A percentile compares a stretch with the other conserved stretches of the same genome.
Conservation (phyloP, 1,140 invertebrate species). For the Linepithema humile region DNA sequence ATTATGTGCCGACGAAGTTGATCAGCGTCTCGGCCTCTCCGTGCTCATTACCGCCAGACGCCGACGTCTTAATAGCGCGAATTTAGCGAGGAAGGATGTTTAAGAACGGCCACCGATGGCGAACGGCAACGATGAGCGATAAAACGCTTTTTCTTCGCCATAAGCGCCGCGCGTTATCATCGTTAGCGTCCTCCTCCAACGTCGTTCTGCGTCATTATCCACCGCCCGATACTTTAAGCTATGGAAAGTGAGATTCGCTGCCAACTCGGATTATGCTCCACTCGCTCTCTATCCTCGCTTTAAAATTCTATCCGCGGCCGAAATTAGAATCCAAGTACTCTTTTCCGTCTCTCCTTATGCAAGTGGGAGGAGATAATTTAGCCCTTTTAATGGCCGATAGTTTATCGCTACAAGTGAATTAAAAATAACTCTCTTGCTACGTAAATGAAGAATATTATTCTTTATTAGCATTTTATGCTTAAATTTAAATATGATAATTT, state of each 20-base stretch:
- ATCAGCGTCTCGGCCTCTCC: conserved; percentile 20
- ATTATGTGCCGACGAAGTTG: conserved; percentile 38
- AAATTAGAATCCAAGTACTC: conserved; percentile 10
- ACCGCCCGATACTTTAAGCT: conserved; percentile 32
- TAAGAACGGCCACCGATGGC: background rate
- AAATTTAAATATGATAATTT: background rate
- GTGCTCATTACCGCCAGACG: conserved; percentile 59
- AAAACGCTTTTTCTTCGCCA: conserved; percentile 46
- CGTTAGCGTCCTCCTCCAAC: conserved; percentile 41
- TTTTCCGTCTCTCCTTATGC: background rate
- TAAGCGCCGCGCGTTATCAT: conserved; percentile 40
- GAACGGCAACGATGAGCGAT: conserved; percentile 20
- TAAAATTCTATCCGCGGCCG: conserved; percentile 38
- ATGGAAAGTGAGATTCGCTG: background rate
- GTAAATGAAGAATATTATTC: background rate
- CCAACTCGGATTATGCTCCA: conserved; percentile 28
- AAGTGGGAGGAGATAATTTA: background rate
- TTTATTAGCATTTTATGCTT: background rate
- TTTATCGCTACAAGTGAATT: background rate
- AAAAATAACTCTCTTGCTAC: background rate
- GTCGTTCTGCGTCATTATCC: conserved; percentile 52
- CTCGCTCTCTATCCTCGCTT: background rate
- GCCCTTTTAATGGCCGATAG: background rate
- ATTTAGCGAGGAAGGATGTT: conserved; percentile 42
- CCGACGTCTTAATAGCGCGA: conserved; percentile 67